phyloP scores from a whole-genome alignment of 2,888 invertebrate species.

The Metopia argyrocephala region DNA sequence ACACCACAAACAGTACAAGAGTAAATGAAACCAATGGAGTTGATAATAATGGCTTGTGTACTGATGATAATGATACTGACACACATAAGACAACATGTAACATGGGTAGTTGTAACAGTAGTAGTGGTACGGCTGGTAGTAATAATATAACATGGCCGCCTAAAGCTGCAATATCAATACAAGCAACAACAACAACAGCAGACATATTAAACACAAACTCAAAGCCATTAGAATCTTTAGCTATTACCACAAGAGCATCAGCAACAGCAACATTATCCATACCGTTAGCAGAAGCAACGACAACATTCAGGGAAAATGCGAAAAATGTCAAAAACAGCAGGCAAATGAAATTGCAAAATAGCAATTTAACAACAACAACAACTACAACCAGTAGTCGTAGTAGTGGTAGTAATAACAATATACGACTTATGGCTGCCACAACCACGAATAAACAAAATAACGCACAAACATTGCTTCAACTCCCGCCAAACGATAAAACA shows the following conservation, averaged over 20 bases:
- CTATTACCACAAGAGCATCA: constrained; percentile 49
- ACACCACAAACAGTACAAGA: constrained; percentile 55
- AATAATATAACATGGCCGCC: background rate
- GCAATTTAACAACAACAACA: constrained; percentile 9
- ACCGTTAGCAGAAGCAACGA: constrained; percentile 2
- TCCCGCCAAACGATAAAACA: constrained; percentile 51
- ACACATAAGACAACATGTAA: constrained; percentile 10
- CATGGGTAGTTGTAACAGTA: background rate
- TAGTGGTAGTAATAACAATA: background rate
- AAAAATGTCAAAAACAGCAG: constrained; percentile 47
- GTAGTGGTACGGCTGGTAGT: background rate
- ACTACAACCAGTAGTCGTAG: constrained; percentile 18
- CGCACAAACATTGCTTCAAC: constrained; percentile 54
- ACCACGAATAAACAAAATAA: constrained; percentile 42
- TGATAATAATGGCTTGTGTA: background rate
- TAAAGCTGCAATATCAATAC: constrained; percentile 4
- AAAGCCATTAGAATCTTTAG: constrained; percentile 57
- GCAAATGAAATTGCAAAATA: constrained; percentile 22
- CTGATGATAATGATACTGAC: constrained; percentile 2
- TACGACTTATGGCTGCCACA: background rate
- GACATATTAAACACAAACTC: constrained; percentile 40
- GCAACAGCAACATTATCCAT: constrained; percentile 2
- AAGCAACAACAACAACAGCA: constrained; percentile 12
- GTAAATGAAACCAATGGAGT: constrained; percentile 42
- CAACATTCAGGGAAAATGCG: background rate